Evolutionary conservation across 1,140 invertebrate species (phyloP).

Genomic region (Drosophila willistoni): DNA sequence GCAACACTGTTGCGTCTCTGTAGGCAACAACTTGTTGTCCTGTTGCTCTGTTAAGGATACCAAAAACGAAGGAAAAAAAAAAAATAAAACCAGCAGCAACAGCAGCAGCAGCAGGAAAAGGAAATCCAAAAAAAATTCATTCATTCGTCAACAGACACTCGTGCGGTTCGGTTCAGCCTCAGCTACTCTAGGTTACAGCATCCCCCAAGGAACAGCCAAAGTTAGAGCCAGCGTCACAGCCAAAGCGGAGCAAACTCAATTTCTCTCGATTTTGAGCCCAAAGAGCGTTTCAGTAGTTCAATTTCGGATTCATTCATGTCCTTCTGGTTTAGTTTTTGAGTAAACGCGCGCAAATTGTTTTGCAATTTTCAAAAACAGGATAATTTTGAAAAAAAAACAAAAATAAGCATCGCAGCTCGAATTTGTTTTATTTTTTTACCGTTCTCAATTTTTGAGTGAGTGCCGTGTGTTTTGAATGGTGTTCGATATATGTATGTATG

Average conservation of each 20-base stretch:
- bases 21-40: conserved; percentile 61
- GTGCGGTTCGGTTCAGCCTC: conserved; percentile 69
- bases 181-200: conserved; percentile 20
- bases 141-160: conserved; percentile 72
- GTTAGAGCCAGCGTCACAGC: conserved; percentile 10
- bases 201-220: conserved; percentile 21
- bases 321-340: neutral
- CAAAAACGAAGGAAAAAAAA: conserved; percentile 7
- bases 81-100: neutral
- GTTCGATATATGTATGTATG: neutral
- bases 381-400: neutral
- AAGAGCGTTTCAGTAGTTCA: conserved; percentile 22
- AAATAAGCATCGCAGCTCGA: neutral
- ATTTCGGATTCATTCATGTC: conserved; percentile 19
- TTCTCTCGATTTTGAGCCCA: conserved; percentile 4
- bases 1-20: conserved; percentile 30
- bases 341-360: conserved; percentile 12
- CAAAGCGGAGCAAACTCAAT: conserved; percentile 14
- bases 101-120: neutral
- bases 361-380: conserved; percentile 2
- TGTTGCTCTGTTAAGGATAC: conserved; percentile 39
- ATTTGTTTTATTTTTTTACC: neutral
- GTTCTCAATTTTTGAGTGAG: conserved; percentile 2
- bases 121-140: conserved; percentile 30
- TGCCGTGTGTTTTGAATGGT: conserved; percentile 3